Evolutionary conservation across 2,797 vertebrate genomes (phyloP).

Genomic region (Sebastiscus tertius): DNA sequence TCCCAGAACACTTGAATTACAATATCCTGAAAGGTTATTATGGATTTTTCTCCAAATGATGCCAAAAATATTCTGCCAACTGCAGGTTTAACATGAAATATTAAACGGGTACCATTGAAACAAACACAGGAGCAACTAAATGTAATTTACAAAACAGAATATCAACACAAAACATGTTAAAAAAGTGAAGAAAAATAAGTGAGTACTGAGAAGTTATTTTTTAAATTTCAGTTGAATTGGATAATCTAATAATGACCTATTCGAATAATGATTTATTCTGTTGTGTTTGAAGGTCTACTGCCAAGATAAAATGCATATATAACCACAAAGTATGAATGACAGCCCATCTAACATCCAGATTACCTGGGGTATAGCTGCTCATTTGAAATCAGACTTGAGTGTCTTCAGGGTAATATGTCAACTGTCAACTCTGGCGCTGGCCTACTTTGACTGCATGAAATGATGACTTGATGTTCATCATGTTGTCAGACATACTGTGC

Average conservation of each 20-base stretch:
- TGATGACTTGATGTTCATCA: slow-evolving; percentile 20
- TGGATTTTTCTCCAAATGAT: no score
- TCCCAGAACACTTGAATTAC: no score
- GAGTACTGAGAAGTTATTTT: neutral
- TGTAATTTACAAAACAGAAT: neutral
- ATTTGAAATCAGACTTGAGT: slow-evolving; percentile 23
- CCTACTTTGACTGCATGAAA: slow-evolving; percentile 4
- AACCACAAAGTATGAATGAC: neutral
- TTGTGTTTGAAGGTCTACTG: neutral
- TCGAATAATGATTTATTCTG: neutral
- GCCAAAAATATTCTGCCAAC: no score
- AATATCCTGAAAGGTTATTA: no score
- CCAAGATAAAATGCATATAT: neutral
- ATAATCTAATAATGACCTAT: neutral
- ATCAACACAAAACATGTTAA: neutral
- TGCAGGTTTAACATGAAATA: neutral
- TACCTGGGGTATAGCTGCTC: neutral
- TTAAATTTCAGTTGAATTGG: neutral
- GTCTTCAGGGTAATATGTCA: slow-evolving; percentile 6
- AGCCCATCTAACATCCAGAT: neutral
- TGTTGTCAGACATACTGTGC: slow-evolving; percentile 17
- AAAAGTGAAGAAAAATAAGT: neutral
- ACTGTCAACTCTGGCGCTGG: neutral
- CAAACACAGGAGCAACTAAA: neutral
- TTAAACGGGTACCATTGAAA: neutral